Base-by-base conservation (phyloP, 2,113 vertebrate genomes). In the Sapayoa aenigma region DNA sequence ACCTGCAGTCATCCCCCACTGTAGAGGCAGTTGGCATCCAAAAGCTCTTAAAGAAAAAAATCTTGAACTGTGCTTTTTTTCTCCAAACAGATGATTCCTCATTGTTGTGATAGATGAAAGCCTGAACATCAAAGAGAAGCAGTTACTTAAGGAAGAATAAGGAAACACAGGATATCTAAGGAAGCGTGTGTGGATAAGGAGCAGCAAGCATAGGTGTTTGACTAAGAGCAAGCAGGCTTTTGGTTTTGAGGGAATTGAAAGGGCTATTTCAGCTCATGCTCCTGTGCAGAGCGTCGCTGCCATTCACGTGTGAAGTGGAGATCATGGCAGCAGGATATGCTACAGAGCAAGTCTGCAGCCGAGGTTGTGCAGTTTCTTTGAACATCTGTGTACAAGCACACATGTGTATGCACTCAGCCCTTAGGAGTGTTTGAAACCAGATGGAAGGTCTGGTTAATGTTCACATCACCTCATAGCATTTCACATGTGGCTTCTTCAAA, bases 371-470 rank as follows among this genome's bases (percentile, higher is more conserved):
- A 22, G n/a, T 58, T 85, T 31, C 46, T 37, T 19, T 80, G 83
- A 63, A 65, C 86, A 74, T 88, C 83, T 94, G 85, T 6, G 4
- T 39, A 14, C 0, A 2, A 76, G 53, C 39, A 25, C 67, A 62
- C 20, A 2, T 31, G 59, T 80, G 73, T 42, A 11, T 21, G 21
- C 10, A 1, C 50, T 93, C 63, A 42, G 73, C 50, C 35, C 0
- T 0, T 3, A 65, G 58, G 49, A 79, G 67, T 2, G 1, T 66
- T 73, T 2, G 8, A 94, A 96, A 87, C 79, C 94, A 94, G 93
- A 88, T 81, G 86, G 76, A 77, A 89, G 68, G 60, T 84, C 95
- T 97, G 96, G 83, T 59, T 78, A 92, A n/a, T 56, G 86, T 95
- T 93, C 60, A 13, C 55, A 39, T 92, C 89, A 74, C 95, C 79